phyloP scores from a whole-genome alignment of 2,113 vertebrate genomes.

The Gulo gulo region DNA sequence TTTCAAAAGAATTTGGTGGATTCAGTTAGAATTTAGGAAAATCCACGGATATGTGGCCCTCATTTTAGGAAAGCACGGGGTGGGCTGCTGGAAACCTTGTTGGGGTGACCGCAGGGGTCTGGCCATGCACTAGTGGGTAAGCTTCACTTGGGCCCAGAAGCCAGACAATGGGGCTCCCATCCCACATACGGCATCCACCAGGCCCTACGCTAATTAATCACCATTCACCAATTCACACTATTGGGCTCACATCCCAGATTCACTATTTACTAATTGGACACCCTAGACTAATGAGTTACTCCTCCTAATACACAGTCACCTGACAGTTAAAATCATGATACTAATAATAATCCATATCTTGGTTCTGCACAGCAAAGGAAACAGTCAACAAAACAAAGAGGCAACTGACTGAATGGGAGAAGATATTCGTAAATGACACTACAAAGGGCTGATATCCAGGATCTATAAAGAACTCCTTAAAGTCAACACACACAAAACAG shows the following conservation, averaged over 20 bases:
- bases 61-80: background rate
- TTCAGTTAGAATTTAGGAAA: background rate
- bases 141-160: background rate
- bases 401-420: too few species aligned
- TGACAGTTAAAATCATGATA: background rate
- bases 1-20: background rate
- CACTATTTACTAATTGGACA: background rate
- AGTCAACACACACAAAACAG: too few species aligned
- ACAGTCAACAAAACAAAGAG: too few species aligned
- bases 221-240: background rate
- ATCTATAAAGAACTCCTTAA: too few species aligned
- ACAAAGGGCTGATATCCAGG: too few species aligned
- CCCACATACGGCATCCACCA: too few species aligned
- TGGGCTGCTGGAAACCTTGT: background rate
- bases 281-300: too few species aligned
- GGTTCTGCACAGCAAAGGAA: too few species aligned
- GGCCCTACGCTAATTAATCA: background rate
- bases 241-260: background rate
- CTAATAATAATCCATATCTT: background rate
- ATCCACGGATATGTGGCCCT: background rate
- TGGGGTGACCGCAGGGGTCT: rapidly evolving
- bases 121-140: too few species aligned
- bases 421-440: too few species aligned
- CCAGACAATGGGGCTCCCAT: background rate
- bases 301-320: background rate